Conservation (phyloP, 1,140 invertebrate genomes). For the Dysdera silvatica region DNA sequence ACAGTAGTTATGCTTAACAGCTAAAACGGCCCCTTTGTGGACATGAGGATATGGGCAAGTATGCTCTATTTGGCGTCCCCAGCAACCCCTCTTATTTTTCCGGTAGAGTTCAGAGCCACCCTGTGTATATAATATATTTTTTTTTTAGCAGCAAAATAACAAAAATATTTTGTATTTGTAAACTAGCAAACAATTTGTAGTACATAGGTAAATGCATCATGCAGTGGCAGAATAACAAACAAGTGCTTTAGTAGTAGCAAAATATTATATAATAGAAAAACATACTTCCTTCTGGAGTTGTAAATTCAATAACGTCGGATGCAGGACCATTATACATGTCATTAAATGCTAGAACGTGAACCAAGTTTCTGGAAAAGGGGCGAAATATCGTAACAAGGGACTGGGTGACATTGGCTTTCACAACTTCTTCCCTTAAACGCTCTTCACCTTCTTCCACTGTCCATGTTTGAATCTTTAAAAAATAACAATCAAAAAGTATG, state of each 20-base stretch:
- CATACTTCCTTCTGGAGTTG: conserved; percentile 78
- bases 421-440: conserved; percentile 64
- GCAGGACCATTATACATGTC: conserved; percentile 78
- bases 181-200: background rate
- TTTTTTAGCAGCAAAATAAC: background rate
- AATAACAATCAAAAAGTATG: too few relatives aligned
- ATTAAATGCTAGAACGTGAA: conserved; percentile 82
- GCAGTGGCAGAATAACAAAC: too few relatives aligned
- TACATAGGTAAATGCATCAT: background rate
- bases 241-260: conserved; percentile 37
- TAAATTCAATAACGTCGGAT: conserved; percentile 72
- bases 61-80: too few relatives aligned
- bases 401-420: conserved; percentile 61
- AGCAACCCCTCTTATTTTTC: too few relatives aligned
- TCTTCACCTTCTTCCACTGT: conserved; percentile 61
- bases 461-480: conserved; percentile 74
- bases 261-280: conserved; percentile 27
- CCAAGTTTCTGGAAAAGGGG: conserved; percentile 81
- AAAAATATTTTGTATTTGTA: background rate
- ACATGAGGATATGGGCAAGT: too few relatives aligned
- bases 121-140: too few relatives aligned
- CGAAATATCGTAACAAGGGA: conserved; percentile 76
- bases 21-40: too few relatives aligned
- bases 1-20: too few relatives aligned
- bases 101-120: too few relatives aligned